A percentile compares a stretch with the other conserved stretches of the same genome.
Conservation (phyloP, 2,113 vertebrate species). For the Gallinago jamesoni region DNA sequence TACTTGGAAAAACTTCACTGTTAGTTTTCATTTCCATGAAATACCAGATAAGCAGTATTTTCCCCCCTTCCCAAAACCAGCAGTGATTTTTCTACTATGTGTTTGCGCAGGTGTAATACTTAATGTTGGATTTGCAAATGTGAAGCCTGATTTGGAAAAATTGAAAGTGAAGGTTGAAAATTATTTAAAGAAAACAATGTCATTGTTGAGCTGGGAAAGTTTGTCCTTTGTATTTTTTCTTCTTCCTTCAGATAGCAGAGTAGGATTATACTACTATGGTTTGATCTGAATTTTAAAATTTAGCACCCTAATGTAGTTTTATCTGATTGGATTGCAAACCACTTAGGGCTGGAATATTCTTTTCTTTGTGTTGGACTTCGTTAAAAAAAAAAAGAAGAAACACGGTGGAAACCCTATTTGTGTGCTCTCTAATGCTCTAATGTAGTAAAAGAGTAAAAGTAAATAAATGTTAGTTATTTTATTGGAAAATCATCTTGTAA, state of each 20-base stretch:
- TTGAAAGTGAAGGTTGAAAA: neutral
- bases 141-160: neutral
- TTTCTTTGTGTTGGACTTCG: neutral
- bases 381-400: neutral
- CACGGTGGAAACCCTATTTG: neutral
- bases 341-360: neutral
- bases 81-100: neutral
- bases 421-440: neutral
- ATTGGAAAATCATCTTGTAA: neutral
- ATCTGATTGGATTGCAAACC: neutral
- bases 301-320: neutral
- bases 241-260: neutral
- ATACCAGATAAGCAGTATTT: neutral
- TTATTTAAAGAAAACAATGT: neutral
- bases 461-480: neutral
- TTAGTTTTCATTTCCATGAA: neutral
- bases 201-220: neutral
- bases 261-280: neutral
- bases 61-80: neutral
- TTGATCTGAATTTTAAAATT: neutral
- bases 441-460: neutral
- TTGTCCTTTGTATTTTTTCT: neutral
- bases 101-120: neutral
- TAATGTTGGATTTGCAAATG: neutral
- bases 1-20: neutral